phyloP scores from a whole-genome alignment of 1,140 invertebrate species.

The Lethocerus indicus region DNA sequence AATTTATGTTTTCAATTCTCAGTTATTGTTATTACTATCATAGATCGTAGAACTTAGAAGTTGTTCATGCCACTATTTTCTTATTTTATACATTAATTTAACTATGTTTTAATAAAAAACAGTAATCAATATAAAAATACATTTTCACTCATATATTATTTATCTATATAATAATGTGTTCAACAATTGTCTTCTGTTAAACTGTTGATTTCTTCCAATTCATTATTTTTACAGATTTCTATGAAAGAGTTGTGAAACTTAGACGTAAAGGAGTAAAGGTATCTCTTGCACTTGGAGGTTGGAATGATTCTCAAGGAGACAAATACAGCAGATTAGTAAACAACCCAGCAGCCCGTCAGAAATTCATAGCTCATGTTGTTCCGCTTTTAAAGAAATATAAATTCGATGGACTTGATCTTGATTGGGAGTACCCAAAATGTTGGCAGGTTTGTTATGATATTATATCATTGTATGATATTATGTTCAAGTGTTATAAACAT shows the following conservation, averaged over 20 bases:
- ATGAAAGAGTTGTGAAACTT: slow-evolving; percentile 57
- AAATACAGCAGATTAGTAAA: slow-evolving; percentile 73
- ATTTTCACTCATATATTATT: no score
- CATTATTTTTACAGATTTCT: slow-evolving; percentile 44
- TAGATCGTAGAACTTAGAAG: not conserved
- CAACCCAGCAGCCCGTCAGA: slow-evolving; percentile 42
- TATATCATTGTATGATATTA: not conserved
- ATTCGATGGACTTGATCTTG: slow-evolving; percentile 76
- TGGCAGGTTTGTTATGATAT: slow-evolving; percentile 75
- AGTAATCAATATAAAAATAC: no score
- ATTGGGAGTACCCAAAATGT: slow-evolving; percentile 86
- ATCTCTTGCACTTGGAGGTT: slow-evolving; percentile 66
- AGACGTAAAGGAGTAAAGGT: slow-evolving; percentile 70
- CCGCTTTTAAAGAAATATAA: slow-evolving; percentile 62
- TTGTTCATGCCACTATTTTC: no score
- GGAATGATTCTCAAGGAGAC: slow-evolving; percentile 75
- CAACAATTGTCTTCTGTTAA: no score
- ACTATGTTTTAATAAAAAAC: no score
- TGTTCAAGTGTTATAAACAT: not conserved
- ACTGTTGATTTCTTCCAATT: not conserved
- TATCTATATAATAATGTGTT: no score
- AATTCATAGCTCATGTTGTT: slow-evolving; percentile 55
- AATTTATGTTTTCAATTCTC: not conserved
- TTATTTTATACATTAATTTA: no score
- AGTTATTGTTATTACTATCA: not conserved